These are phyloP conservation scores for Nomia melanderi DNA, from an alignment of 1,140 invertebrate species.

Conservation along the genomic window DNA sequence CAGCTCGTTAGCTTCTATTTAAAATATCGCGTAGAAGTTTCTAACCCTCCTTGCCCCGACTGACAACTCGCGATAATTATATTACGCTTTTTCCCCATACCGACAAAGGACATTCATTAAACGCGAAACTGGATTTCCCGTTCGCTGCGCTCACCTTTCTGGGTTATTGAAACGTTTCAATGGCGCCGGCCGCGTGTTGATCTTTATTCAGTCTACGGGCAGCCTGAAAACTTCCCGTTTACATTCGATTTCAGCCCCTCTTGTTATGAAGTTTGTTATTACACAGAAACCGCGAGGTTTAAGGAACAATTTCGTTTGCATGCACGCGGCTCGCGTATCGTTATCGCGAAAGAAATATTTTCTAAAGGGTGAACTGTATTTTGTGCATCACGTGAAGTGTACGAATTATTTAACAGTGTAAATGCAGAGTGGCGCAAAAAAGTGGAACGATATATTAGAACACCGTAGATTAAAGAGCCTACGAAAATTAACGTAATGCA, in stretches of 20 bases:
- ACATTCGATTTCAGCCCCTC: too few species aligned
- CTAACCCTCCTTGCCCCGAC: neutral
- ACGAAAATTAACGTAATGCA: too few species aligned
- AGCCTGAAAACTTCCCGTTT: neutral
- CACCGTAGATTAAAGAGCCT: too few species aligned
- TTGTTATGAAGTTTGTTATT: too few species aligned
- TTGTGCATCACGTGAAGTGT: too few species aligned
- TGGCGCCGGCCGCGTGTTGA: neutral
- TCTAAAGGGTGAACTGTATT: too few species aligned
- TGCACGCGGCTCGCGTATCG: neutral
- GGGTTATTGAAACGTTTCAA: neutral
- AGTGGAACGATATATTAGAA: too few species aligned
- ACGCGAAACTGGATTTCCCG: neutral
- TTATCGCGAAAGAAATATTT: too few species aligned
- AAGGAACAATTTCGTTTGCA: neutral
- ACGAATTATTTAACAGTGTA: too few species aligned
- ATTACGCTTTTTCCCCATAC: neutral
- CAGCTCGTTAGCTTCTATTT: conserved; percentile 30
- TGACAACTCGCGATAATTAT: conserved; percentile 23
- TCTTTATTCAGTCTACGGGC: neutral
- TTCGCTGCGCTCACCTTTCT: neutral
- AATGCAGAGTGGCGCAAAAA: too few species aligned
- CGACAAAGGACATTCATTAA: neutral
- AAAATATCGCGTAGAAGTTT: conserved; percentile 9
- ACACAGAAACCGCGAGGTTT: too few species aligned